These are phyloP conservation scores for Proteles cristata DNA, from an alignment of 2,113 vertebrate species.

Conservation along the genomic window DNA sequence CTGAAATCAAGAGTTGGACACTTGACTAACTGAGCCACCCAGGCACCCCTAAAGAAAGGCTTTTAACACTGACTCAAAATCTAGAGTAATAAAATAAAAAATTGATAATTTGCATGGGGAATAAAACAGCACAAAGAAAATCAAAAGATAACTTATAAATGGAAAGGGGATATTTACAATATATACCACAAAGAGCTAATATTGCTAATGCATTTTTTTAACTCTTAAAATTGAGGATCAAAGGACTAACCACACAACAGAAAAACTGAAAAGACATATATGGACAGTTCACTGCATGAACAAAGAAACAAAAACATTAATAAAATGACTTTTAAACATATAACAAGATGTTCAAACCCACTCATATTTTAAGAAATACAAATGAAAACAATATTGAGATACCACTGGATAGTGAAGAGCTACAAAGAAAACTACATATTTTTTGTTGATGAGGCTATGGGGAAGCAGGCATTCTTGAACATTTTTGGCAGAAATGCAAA, in stretches of 20 bases:
- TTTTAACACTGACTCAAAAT: not conserved
- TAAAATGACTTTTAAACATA: not conserved
- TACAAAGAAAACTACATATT: not conserved
- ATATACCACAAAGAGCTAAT: not conserved
- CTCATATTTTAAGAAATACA: slow-evolving; percentile 11
- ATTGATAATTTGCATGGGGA: not conserved
- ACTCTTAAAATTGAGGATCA: not conserved
- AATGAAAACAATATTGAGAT: not conserved
- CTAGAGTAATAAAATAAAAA: not conserved
- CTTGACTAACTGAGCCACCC: too few relatives aligned
- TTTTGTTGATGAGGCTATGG: not conserved
- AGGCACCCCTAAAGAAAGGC: not conserved
- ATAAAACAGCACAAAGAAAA: not conserved
- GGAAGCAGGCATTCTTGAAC: not conserved
- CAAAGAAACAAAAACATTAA: not conserved
- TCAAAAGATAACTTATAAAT: not conserved
- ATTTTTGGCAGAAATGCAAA: not conserved
- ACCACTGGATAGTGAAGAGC: not conserved
- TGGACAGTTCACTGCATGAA: not conserved
- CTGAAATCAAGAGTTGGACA: too few relatives aligned
- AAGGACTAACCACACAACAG: not conserved
- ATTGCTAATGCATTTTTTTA: not conserved
- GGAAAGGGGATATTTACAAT: not conserved
- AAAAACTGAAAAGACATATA: not conserved
- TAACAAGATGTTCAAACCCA: not conserved